phyloP scores from a whole-genome alignment of 2,113 vertebrate species.

The Oophaga pumilio region DNA sequence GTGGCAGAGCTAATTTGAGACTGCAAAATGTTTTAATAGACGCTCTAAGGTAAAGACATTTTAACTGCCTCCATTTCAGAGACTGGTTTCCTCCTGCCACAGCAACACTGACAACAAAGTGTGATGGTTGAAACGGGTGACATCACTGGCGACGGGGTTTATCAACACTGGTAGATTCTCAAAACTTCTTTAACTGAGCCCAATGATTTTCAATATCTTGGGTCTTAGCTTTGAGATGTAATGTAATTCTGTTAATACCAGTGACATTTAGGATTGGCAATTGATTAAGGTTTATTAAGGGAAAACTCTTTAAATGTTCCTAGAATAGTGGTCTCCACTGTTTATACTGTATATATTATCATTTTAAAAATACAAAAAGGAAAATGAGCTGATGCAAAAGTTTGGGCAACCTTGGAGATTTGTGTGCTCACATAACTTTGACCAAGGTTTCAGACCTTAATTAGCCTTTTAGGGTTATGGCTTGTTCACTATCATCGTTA shows the following conservation, averaged over 20 bases:
- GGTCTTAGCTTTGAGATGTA: background rate
- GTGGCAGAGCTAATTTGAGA: slow-evolving; percentile 3
- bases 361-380: too few relatives aligned
- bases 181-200: background rate
- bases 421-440: too few relatives aligned
- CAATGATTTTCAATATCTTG: background rate
- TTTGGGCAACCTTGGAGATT: too few relatives aligned
- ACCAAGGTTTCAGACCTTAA: too few relatives aligned
- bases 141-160: background rate
- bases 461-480: too few relatives aligned
- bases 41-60: background rate
- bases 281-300: background rate
- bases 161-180: background rate
- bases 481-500: too few relatives aligned
- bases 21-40: background rate
- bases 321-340: background rate
- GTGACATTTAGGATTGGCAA: background rate
- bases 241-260: background rate
- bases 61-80: background rate
- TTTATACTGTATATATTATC: too few relatives aligned
- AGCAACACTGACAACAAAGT: background rate
- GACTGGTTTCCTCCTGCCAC: background rate
- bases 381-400: too few relatives aligned
- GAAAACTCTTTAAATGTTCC: background rate
- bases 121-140: background rate